Conservation (phyloP, 2,113 vertebrate species). For the Sinocyclocheilus anshuiensis region DNA sequence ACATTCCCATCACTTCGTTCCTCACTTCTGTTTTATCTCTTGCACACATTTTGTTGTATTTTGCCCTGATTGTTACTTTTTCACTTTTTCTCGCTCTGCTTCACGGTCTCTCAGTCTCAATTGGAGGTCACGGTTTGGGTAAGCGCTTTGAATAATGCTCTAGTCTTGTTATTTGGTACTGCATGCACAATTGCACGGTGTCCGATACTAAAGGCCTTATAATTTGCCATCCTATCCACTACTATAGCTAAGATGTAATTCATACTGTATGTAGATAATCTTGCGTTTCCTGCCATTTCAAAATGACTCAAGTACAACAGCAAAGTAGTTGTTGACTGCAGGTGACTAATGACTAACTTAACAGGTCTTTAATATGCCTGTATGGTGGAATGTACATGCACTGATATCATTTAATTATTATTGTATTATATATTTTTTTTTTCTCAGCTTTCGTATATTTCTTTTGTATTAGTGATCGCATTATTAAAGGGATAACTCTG, state of each 20-base stretch:
- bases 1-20: conserved; percentile 60
- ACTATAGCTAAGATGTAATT: not conserved
- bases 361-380: conserved; percentile 66
- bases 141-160: conserved; percentile 73
- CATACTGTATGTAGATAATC: not conserved
- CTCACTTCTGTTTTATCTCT: conserved; percentile 70
- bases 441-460: not conserved
- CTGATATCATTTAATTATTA: not conserved
- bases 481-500: not conserved
- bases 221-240: not conserved
- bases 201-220: not conserved
- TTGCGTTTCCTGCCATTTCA: not conserved
- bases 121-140: conserved; percentile 96
- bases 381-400: conserved; percentile 69
- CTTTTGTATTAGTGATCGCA: conserved; percentile 1
- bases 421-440: too few species aligned
- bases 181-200: conserved; percentile 72
- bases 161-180: conserved; percentile 41
- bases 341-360: conserved; percentile 78
- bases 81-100: conserved; percentile 86
- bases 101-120: conserved; percentile 92
- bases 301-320: not conserved
- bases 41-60: conserved; percentile 71
- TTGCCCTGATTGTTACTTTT: conserved; percentile 73
- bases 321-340: conserved; percentile 44